Base-by-base conservation (phyloP, 2,113 vertebrate species). In the Prionailurus bengalensis region DNA sequence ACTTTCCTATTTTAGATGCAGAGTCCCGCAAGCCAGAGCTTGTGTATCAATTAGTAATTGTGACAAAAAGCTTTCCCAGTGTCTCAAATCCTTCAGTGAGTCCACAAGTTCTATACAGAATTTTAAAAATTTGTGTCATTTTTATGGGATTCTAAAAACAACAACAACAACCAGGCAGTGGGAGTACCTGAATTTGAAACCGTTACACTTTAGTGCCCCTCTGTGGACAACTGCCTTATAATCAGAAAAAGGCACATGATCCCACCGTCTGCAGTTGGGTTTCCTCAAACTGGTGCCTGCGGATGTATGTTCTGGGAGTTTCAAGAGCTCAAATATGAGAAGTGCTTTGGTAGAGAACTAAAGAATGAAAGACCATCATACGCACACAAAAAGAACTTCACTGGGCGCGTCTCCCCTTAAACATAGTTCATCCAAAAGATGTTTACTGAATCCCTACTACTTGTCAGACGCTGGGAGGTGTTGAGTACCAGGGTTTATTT, bases 201-300 rank as follows among this genome's bases (percentile, higher is more conserved):
- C 42, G 88, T 85, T 90, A 92, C 83, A 66, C 95, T 96, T 82
- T 94, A 92, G 95, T 98, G 97, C 96, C 98, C 92, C 98, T 97
- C 90, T 95, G 97, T 97, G 97, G 98, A 95, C 95, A 94, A 65
- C 11, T 17, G 76, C 86, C 89, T 97, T 76, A 96, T 36, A 97
- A 36, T 73, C 92, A 96, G 83, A 42, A 31, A 78, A 12, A 93
- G 15, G 14, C 39, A 13, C 5, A 17, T 45, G 58, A 78, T 76
- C 79, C 23, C 51, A 14, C 29, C 3, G 3, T 21, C 3, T 36
- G 36, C 36, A 36, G 36, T 36, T 36, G 36, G 36, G 36, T 36
- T 36, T 36, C 36, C 36, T 36, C 36, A 39, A 45, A 92, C 15
- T 53, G 58, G 15, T 65, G 66, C 36, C 48, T 73, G 27, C 53